phyloP scores from a whole-genome alignment of 2,888 invertebrate species.

The Himalopsyche japonica region DNA sequence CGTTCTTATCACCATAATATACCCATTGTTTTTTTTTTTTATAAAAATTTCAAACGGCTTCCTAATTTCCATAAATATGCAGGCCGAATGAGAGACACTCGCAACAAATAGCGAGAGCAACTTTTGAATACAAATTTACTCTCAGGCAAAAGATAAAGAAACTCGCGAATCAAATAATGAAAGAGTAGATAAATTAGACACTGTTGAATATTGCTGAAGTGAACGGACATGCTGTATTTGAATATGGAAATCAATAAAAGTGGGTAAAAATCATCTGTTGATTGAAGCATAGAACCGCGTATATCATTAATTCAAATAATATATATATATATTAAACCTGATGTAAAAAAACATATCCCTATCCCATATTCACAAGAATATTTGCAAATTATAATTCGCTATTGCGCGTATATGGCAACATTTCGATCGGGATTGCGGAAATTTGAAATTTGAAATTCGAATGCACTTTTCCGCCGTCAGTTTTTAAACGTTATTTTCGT shows the following conservation, averaged over 20 bases:
- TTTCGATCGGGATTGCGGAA: neutral
- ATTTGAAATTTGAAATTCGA: neutral
- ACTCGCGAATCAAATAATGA: neutral
- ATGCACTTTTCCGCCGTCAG: neutral
- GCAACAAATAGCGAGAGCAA: constrained; percentile 22
- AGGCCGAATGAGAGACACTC: constrained; percentile 16
- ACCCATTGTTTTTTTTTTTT: neutral
- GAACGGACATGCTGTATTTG: no score
- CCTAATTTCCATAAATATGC: constrained; percentile 26
- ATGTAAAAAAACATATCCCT: no score
- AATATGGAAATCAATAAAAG: no score
- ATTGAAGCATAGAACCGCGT: neutral
- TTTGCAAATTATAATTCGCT: neutral
- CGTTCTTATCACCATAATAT: neutral
- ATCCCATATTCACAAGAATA: neutral
- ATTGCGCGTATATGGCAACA: neutral
- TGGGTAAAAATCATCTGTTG: neutral
- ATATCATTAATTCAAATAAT: no score
- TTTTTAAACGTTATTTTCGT: neutral
- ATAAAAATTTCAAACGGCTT: constrained; percentile 1
- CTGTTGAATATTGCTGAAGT: neutral
- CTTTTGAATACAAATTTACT: constrained; percentile 15
- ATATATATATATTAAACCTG: no score
- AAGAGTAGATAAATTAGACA: neutral
- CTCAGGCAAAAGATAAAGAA: neutral